These are phyloP conservation scores for Proteles cristata DNA, from an alignment of 2,113 vertebrate species.

Conservation along the genomic window DNA sequence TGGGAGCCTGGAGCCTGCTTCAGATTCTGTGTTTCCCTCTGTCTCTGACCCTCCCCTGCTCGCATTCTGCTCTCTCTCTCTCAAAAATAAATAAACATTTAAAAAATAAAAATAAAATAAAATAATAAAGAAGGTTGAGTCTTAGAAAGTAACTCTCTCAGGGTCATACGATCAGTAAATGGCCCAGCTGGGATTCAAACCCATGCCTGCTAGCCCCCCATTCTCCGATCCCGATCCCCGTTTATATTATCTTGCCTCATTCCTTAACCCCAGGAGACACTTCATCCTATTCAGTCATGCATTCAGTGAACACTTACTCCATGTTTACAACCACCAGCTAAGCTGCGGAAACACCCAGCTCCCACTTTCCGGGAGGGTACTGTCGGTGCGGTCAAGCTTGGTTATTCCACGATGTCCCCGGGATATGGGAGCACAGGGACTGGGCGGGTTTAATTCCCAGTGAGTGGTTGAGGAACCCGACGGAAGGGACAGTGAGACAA, in stretches of 20 bases:
- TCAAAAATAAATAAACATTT: too few species aligned
- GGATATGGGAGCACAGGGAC: not conserved
- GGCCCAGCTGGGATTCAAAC: not conserved
- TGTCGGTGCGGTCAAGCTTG: rapidly evolving
- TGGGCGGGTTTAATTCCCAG: not conserved
- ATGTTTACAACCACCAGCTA: not conserved
- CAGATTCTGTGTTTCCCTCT: too few species aligned
- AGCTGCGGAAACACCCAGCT: not conserved
- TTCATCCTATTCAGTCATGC: not conserved
- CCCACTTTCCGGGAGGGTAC: not conserved
- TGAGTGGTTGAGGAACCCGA: not conserved
- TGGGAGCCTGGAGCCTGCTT: too few species aligned
- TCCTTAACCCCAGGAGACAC: not conserved
- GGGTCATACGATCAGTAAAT: not conserved
- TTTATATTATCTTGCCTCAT: not conserved
- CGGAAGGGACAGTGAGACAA: not conserved
- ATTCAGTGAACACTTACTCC: not conserved
- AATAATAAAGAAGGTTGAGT: not conserved
- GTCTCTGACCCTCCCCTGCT: too few species aligned
- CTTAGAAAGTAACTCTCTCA: not conserved
- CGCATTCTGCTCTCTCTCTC: too few species aligned
- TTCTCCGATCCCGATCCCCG: too few species aligned
- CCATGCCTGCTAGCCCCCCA: not conserved
- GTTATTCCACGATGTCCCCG: rapidly evolving
- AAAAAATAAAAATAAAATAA: too few species aligned